These are phyloP conservation scores for Meriones psammophilus DNA, from an alignment of 2,797 vertebrate genomes.

Conservation along the genomic window DNA sequence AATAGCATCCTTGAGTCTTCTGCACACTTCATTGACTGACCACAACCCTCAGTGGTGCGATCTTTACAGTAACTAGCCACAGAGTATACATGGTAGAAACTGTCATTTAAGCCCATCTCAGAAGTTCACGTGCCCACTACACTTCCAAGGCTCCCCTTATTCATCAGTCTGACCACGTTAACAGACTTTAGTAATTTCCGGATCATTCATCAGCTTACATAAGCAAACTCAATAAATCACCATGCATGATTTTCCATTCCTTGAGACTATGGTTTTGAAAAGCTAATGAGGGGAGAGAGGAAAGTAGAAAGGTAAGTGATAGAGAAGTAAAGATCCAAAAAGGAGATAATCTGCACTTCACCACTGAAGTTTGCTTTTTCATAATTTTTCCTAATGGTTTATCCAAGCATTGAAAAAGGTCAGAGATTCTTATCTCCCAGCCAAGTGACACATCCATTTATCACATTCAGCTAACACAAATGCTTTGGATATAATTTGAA, in stretches of 20 bases:
- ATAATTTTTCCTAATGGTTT: conserved; percentile 70
- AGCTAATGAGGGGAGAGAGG: neutral
- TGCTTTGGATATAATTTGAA: neutral
- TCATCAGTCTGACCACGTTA: neutral
- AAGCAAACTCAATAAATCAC: conserved; percentile 10
- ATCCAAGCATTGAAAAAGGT: conserved; percentile 44
- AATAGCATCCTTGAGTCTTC: neutral
- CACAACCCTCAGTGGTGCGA: neutral
- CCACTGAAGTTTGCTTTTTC: neutral
- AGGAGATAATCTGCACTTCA: neutral
- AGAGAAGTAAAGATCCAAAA: conserved; percentile 63
- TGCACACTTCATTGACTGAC: neutral
- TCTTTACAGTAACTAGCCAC: neutral
- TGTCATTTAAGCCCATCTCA: neutral
- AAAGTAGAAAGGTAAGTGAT: neutral
- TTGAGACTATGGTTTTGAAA: neutral
- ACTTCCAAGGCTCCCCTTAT: neutral
- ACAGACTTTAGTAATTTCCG: neutral
- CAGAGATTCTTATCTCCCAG: conserved; percentile 68
- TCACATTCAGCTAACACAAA: conserved; percentile 54
- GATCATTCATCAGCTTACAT: neutral
- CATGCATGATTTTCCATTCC: neutral
- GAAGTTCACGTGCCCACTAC: neutral
- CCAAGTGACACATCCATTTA: conserved; percentile 31
- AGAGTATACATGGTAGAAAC: neutral